These are phyloP conservation scores for Anodontia alba DNA, from an alignment of 2,888 invertebrate genomes.

Conservation along the genomic window DNA sequence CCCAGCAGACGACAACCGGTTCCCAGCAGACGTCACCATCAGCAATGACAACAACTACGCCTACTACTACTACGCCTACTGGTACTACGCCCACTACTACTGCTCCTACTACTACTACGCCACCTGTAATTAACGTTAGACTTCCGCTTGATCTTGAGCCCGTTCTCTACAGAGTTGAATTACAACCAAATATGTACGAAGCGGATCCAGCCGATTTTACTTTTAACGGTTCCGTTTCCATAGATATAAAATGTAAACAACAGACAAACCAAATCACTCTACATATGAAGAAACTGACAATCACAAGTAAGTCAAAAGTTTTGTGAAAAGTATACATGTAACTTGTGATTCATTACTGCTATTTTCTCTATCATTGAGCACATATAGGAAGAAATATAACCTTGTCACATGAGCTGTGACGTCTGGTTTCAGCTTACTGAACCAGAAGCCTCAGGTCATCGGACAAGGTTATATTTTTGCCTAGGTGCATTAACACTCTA, in stretches of 20 bases:
- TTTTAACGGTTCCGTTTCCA: conserved; percentile 71
- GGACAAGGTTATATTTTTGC: too few relatives aligned
- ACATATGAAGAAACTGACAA: conserved; percentile 72
- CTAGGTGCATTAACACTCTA: too few relatives aligned
- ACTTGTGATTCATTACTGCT: too few relatives aligned
- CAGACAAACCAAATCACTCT: conserved; percentile 67
- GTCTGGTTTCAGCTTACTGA: too few relatives aligned
- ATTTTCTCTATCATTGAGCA: too few relatives aligned
- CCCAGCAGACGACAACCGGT: too few relatives aligned
- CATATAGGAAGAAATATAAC: too few relatives aligned
- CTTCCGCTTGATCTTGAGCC: conserved; percentile 75
- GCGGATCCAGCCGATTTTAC: conserved; percentile 68
- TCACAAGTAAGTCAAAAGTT: conserved; percentile 56
- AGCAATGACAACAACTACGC: conserved; percentile 13
- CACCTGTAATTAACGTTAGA: conserved; percentile 64
- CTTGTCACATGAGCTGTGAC: too few relatives aligned
- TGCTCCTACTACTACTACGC: conserved; percentile 41
- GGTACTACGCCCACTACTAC: neutral
- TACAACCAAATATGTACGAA: conserved; percentile 77
- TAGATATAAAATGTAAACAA: conserved; percentile 62
- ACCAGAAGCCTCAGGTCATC: too few relatives aligned
- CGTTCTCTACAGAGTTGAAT: conserved; percentile 74
- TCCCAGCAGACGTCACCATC: conserved; percentile 10
- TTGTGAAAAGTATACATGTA: too few relatives aligned
- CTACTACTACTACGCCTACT: neutral